Percentiles rank a stretch among this genome's conserved stretches.
Evolutionary conservation across 2,797 vertebrate species (phyloP).

Genomic region (Gallinago nigripennis): DNA sequence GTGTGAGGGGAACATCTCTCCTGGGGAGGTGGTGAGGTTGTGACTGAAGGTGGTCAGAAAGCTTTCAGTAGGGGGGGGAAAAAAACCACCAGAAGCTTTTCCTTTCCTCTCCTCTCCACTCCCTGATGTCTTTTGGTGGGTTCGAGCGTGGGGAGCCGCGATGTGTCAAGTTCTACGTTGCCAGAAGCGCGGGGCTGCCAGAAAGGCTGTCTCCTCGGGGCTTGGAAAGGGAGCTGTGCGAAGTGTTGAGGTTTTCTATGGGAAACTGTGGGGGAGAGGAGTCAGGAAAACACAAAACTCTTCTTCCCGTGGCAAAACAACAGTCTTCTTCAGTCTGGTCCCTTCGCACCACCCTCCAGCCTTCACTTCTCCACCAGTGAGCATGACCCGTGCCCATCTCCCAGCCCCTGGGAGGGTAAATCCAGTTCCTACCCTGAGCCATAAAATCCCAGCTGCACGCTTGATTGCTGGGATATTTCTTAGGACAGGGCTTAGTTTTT

Average conservation of each 20-base stretch:
- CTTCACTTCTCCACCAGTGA: not conserved
- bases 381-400: fast-evolving
- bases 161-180: not conserved
- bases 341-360: not conserved
- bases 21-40: not conserved
- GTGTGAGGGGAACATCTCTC: not conserved
- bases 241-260: not conserved
- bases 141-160: not conserved
- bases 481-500: not conserved
- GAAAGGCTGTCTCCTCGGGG: not conserved
- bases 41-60: not conserved
- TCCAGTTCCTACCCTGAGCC: not conserved
- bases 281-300: conserved; percentile 36
- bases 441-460: not conserved
- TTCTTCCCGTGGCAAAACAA: not conserved
- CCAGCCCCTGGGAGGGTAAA: not conserved
- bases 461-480: fast-evolving
- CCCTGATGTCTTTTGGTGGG: not conserved
- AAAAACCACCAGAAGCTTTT: not conserved
- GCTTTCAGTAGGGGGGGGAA: not conserved
- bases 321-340: not conserved
- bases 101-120: not conserved
- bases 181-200: conserved; percentile 18
- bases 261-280: conserved; percentile 39
- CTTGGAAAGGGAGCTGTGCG: not conserved